Evolutionary conservation across 2,797 vertebrate genomes (phyloP), one percentile per base, ranked within the genome.

Genomic region (Artibeus lituratus): DNA sequence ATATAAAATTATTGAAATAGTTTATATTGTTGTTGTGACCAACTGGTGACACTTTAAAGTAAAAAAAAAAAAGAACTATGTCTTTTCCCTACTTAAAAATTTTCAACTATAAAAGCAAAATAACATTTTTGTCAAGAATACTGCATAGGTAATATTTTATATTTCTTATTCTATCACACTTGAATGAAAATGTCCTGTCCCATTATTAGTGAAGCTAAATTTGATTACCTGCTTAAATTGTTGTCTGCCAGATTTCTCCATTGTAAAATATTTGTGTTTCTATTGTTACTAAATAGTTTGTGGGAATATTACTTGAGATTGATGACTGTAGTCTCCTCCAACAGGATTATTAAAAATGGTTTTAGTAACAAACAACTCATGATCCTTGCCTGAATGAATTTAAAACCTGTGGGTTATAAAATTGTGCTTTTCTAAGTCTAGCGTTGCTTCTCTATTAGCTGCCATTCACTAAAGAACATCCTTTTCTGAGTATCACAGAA

Each of bases 1-100:
- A 84, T 89, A 72, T 83, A 94, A 95, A 97, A 97, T 97, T 74
- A 37, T 96, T 98, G 72, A 96, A 98, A 97, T 97, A 93, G 55
- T 97, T 96, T 94, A 97, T 97, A 98, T 93, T 97, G 92, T 93
- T 97, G 92, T 96, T 96, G 67, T 94, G 94, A 88, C 94, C 96
- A 86, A 78, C 37, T 90, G 95, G 90, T 96, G 81, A 96, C 49
- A 69, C 16, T 85, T 95, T 90, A 91, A 74, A 72, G 89, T 95
- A 96, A 97, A 94, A 69, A 39, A 65, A 39, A 44, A 82, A 90
- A 32, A 90, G 21, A 4, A 7, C 59, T 26, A 22, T 3, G 7
- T 4, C 55, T 72, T 14, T 91, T 57, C 72, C 90, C 42, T 59
- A n/a, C 42, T 90, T 80, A 83, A 53, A 73, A 26, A 21, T 49